Evolutionary conservation across 2,113 vertebrate genomes (phyloP).

Genomic region (Oreochromis spilurus): DNA sequence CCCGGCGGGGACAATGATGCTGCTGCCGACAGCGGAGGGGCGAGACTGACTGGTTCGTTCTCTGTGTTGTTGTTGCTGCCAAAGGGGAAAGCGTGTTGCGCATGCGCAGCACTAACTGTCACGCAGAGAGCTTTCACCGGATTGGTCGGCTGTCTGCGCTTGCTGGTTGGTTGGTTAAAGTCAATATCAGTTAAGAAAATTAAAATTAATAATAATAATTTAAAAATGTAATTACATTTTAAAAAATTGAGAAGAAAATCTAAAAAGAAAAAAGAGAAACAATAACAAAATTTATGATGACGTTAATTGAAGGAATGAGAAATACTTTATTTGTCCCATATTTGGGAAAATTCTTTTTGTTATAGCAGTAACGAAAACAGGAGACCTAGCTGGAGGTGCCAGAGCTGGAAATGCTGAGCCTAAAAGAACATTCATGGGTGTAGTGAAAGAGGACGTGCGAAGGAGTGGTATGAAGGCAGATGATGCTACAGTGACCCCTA

Average conservation of each 20-base stretch:
- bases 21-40: slow-evolving; percentile 22
- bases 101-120: slow-evolving; percentile 35
- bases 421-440: not conserved
- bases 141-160: slow-evolving; percentile 30
- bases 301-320: not conserved
- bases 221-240: not conserved
- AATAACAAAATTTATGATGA: not conserved
- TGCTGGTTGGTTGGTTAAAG: not conserved
- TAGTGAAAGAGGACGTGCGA: not conserved
- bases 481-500: not conserved
- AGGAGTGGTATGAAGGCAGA: not conserved
- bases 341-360: not conserved
- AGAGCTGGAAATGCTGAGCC: not conserved
- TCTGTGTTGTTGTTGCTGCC: slow-evolving; percentile 63
- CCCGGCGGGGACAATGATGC: slow-evolving; percentile 14
- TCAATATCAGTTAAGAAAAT: not conserved
- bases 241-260: not conserved
- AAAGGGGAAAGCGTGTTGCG: slow-evolving; percentile 11
- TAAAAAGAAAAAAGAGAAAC: not conserved
- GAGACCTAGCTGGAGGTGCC: not conserved
- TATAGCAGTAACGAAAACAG: not conserved
- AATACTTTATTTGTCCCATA: not conserved
- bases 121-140: not conserved
- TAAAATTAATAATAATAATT: not conserved
- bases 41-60: slow-evolving; percentile 19